Evolutionary conservation across 2,888 invertebrate species (phyloP), one percentile per base, ranked within the genome.

Genomic region (Aleiodes testaceus): DNA sequence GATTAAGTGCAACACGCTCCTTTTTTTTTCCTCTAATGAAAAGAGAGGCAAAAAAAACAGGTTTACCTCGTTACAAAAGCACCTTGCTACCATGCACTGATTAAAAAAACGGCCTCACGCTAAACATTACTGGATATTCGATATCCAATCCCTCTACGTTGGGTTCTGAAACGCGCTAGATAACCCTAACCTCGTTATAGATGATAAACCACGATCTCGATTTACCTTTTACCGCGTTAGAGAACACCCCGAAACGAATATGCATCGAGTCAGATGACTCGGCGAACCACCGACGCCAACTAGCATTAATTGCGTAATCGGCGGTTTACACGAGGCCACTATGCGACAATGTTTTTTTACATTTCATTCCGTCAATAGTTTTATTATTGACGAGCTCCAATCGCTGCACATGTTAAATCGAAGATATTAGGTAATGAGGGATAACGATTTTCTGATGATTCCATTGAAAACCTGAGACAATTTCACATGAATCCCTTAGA

Each of bases 161-260:
- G 45, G 69, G 61, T 55, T 55, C 73, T 61, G 72, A 61, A 55
- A 53, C 52, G 30, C 67, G 30, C 67, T 68, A 72, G 72, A 72
- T 77, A 77, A 77, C 75, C 75, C 75, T 74, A 74, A 75, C 75
- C 77, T 77, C 77, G 74, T 74, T 77, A 72, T 66, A 72, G 68
- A 75, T 74, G 73, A 75, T 74, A 71, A 72, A 69, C 70, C 69
- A 67, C 71, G 49, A 75, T 75, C 77, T 75, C 74, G 69, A 72
- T 75, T 75, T 75, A 73, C 74, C 70, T 77, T 69, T 74, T 72
- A 72, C 70, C 67, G 64, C 52, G 69, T 71, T 71, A 67, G 65
- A 26, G 52, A 59, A 67, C 66, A 69, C 63, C 69, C 72, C 70
- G 72, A 72, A 53, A 49, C 16, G 22, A 65, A 69, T 70, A 45